Percentiles rank a stretch among this genome's conserved stretches.
These are phyloP conservation scores for Lagocephalus sceleratus DNA, from an alignment of 2,797 vertebrate genomes.

Conservation along the genomic window DNA sequence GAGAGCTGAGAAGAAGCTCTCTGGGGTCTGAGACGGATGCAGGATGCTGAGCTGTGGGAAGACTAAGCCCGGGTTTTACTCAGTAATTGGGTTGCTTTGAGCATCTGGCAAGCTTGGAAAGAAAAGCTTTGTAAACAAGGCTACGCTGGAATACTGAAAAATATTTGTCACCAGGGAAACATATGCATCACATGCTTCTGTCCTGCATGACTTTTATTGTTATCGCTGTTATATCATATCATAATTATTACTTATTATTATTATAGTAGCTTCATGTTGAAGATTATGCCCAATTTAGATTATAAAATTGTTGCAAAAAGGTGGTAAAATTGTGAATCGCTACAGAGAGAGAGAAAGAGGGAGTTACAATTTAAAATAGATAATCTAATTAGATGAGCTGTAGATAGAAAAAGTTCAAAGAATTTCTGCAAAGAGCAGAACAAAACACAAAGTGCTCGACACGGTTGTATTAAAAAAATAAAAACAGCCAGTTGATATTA, in stretches of 20 bases:
- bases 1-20: constrained; percentile 62
- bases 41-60: constrained; percentile 60
- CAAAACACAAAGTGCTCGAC: too few species aligned
- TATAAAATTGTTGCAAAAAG: too few species aligned
- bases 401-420: background rate
- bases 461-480: too few species aligned
- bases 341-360: background rate
- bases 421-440: too few species aligned
- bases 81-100: constrained; percentile 68
- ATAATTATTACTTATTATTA: background rate
- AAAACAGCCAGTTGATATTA: background rate
- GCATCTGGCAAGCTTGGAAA: constrained; percentile 61
- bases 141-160: constrained; percentile 37
- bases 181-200: constrained; percentile 12
- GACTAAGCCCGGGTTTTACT: constrained; percentile 65
- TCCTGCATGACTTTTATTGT: too few species aligned
- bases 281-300: background rate
- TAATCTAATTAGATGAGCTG: background rate
- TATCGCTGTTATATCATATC: too few species aligned
- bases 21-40: constrained; percentile 64
- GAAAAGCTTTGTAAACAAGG: constrained; percentile 63
- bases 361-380: background rate
- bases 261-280: background rate
- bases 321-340: background rate
- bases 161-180: constrained; percentile 17